Conservation (phyloP, 2,888 invertebrate genomes). For the Ophraella communa region DNA sequence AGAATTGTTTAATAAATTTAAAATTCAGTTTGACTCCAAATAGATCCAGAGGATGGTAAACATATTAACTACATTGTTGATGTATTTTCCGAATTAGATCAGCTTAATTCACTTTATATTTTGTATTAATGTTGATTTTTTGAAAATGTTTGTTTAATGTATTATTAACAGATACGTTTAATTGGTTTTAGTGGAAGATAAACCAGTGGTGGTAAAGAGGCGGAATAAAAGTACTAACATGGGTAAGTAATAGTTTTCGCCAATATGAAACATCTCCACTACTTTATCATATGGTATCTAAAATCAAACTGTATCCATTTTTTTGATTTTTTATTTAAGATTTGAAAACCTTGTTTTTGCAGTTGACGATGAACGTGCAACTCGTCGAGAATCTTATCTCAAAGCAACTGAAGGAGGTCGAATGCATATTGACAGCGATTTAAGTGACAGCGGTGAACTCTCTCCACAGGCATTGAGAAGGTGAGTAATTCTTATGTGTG, state of each 20-base stretch:
- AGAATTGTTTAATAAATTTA: too few species aligned
- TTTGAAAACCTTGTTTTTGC: slow-evolving; percentile 47
- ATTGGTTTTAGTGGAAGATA: slow-evolving; percentile 49
- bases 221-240: slow-evolving; percentile 59
- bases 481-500: slow-evolving; percentile 58
- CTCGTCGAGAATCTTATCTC: slow-evolving; percentile 91
- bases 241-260: slow-evolving; percentile 54
- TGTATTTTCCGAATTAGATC: not conserved
- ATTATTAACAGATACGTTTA: not conserved
- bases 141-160: not conserved
- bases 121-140: too few species aligned
- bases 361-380: slow-evolving; percentile 85
- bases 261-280: too few species aligned
- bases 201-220: slow-evolving; percentile 57
- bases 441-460: slow-evolving; percentile 68
- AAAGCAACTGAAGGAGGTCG: slow-evolving; percentile 89
- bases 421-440: slow-evolving; percentile 75
- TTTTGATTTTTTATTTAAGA: not conserved
- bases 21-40: too few species aligned
- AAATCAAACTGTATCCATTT: not conserved
- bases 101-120: too few species aligned
- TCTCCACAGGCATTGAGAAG: slow-evolving; percentile 67
- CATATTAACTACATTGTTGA: not conserved
- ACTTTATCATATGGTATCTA: too few species aligned
- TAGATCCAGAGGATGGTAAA: too few species aligned